Evolutionary conservation across 2,888 invertebrate species (phyloP), one percentile per base, ranked within the genome.

Genomic region (Branchellion lobata): DNA sequence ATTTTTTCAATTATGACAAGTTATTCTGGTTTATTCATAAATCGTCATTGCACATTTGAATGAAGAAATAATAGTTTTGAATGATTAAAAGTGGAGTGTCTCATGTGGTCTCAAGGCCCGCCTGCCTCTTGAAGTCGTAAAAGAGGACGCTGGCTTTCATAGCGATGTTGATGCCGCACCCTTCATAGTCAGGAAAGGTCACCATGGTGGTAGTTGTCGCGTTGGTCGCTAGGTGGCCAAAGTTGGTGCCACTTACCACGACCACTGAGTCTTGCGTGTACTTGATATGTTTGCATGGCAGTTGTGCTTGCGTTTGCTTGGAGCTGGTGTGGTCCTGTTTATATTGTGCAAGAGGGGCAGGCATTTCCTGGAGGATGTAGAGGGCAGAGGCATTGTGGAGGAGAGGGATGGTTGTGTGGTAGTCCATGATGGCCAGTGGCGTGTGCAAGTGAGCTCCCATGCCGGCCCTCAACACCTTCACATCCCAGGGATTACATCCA

Each of bases 401-500:
- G n/a, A 24, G 61, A 57, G n/a, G 21, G n/a, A 8, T 3, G 3
- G 61, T 57, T 5, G 5, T 57, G 5, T 57, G 61, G 61, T 57
- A n/a, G 24, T 57, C 61, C 3, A 57, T 5, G 61, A 24, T 57
- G 61, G 3, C 34, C 29, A 81, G 69, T 0, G 79, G 72, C 27
- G 34, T 27, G 29, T 81, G 53, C 47, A 81, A 81, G 47, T 81
- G 81, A 18, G 80, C 81, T 0, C 96, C 96, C 81, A 92, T 91
- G 3, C 92, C 94, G 83, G 93, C 91, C 84, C 95, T 90, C 40
- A 96, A 87, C 0, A 95, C 94, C 89, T 96, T 96, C 0, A 92
- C 89, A 81, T 94, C 93, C 96, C 96, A 96, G 0, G 93, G 89
- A 88, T 95, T 93, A 0, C 92, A 93, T n/a, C n/a, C n/a, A n/a